Evolutionary conservation across 2,888 invertebrate genomes (phyloP), one percentile per base, ranked within the genome.

Genomic region (Willowsia nigromaculata): DNA sequence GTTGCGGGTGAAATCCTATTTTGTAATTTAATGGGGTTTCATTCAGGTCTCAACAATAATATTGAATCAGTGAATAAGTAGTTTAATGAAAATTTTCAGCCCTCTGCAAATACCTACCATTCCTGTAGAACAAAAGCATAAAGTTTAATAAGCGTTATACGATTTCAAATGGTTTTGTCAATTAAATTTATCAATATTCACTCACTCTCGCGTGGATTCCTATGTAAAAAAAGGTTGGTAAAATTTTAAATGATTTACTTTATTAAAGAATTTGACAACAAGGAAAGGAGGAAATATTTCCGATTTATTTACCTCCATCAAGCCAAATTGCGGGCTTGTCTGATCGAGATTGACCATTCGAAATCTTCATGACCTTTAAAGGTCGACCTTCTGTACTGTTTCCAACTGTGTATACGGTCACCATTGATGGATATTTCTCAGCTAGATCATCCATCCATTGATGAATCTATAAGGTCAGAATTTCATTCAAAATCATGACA

Each of bases 1-100:
- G 96, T 96, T 0, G 97, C 97, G 0, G 97, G 96, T 1, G 96
- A 95, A 91, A 97, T 96, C 97, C 97, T 88, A 7, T 76, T 76
- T 50, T 27, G 1, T 0, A 74, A 25, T 15, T 62, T n/a, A n/a
- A n/a, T 15, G 47, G 5, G 22, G 15, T 47, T 0, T 40, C 37
- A 40, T 40, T 68, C 9, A n/a, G 6, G n/a, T 40, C 22, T 56
- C 7, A 22, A 7, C 56, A 56, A 22, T n/a, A n/a, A n/a, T n/a
- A n/a, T n/a, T n/a, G n/a, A n/a, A n/a, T n/a, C n/a, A n/a, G n/a
- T n/a, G n/a, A n/a, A n/a, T n/a, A 62, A 11, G 13, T 15, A 62
- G 30, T 30, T 62, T 30, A 6, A 30, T 15, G n/a, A n/a, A n/a
- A 18, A 1, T 74, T 40, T 43, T n/a, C 18, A 18, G 3, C 25